A percentile compares a stretch with the other conserved stretches of the same genome.
phyloP scores from a whole-genome alignment of 2,888 invertebrate species.

The Perdita meconis region DNA sequence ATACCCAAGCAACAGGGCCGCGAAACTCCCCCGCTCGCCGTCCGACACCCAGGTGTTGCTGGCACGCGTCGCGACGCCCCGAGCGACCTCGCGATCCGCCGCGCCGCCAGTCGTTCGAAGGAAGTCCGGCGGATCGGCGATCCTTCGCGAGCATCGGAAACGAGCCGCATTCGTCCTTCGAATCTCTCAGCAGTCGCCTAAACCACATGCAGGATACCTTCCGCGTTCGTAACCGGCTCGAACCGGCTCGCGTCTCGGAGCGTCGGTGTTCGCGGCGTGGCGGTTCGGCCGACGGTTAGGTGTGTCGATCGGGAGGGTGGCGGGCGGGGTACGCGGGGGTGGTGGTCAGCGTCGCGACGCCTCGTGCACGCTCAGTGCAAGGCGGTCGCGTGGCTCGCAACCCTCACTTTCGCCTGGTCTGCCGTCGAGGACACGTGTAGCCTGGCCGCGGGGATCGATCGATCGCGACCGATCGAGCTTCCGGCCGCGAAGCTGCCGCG shows the following conservation, averaged over 20 bases:
- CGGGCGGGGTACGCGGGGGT: constrained; percentile 40
- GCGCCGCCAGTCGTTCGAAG: constrained; percentile 38
- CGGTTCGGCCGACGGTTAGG: neutral
- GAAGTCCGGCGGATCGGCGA: constrained; percentile 7
- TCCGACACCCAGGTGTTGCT: constrained; percentile 14
- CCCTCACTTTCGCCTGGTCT: constrained; percentile 11
- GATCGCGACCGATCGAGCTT: constrained; percentile 26
- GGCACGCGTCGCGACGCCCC: constrained; percentile 33
- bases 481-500: neutral
- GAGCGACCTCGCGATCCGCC: constrained; percentile 25
- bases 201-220: no score
- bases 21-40: neutral
- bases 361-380: constrained; percentile 66
- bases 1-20: constrained; percentile 12
- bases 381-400: constrained; percentile 59
- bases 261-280: no score
- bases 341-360: constrained; percentile 69
- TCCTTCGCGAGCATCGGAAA: neutral
- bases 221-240: no score
- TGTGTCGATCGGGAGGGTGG: constrained; percentile 1
- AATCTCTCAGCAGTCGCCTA: no score
- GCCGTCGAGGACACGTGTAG: constrained; percentile 37
- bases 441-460: constrained; percentile 30
- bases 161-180: no score
- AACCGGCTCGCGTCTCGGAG: no score